Evolutionary conservation across 2,888 invertebrate genomes (phyloP), one percentile per base, ranked within the genome.

Genomic region (Taphrorychus bicolor): DNA sequence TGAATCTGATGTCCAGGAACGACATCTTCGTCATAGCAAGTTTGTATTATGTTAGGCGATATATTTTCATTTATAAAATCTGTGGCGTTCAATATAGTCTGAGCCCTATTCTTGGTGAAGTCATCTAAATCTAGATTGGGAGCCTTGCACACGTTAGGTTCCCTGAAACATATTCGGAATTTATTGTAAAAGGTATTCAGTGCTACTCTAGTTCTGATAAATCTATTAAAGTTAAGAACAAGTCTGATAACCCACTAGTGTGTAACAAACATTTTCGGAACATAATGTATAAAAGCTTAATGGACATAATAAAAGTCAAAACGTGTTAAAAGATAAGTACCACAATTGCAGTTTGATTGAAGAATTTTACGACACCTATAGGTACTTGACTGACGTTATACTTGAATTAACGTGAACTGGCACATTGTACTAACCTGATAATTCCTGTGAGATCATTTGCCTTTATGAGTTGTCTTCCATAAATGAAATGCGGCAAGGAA

Each of bases 401-500:
- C n/a, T n/a, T n/a, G n/a, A n/a, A n/a, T n/a, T n/a, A n/a, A n/a
- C n/a, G n/a, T n/a, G n/a, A n/a, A n/a, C n/a, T n/a, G n/a, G n/a
- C n/a, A n/a, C n/a, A n/a, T n/a, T n/a, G n/a, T n/a, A n/a, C n/a
- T n/a, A 32, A 70, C 70, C 67, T 69, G 17, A 70, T 76, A 45
- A 80, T 78, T 51, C 80, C 81, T 53, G 77, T 77, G 72, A 84
- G 77, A 74, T 85, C 84, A 75, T 85, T 84, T 70, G 85, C 85
- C 70, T 83, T 83, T 67, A 91, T 88, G 74, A 93, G 83, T 78
- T 89, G 88, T 76, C 89, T 88, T 72, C 94, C 94, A 78, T 92
- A 94, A 75, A 94, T 86, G 78, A 94, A 89, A 83, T 96, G 95
- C 40, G 95, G 95, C 81, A 94, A 83, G 70, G 95, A 92, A 80